Conservation (phyloP, 2,113 vertebrate genomes). For the Columba livia region DNA sequence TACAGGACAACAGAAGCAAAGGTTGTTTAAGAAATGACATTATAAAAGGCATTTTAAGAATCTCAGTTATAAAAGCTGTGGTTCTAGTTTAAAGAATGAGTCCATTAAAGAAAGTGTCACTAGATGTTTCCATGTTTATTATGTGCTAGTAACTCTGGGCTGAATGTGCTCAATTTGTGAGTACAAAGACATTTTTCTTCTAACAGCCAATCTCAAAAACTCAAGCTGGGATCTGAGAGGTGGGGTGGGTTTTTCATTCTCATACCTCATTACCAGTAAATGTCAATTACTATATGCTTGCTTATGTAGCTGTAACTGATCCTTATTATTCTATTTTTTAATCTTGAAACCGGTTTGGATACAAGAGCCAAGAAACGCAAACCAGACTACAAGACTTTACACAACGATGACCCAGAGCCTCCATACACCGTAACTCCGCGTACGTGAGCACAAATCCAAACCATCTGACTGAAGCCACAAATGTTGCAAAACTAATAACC, state of each 20-base stretch:
- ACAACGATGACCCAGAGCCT: neutral
- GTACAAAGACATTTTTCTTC: constrained; percentile 54
- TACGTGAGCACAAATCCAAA: neutral
- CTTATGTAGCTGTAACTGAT: constrained; percentile 15
- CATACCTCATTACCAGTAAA: constrained; percentile 38
- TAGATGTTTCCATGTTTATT: constrained; percentile 61
- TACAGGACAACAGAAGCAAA: neutral
- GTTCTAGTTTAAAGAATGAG: constrained; percentile 34
- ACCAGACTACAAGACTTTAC: neutral
- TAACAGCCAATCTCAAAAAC: constrained; percentile 36
- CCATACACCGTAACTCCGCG: neutral
- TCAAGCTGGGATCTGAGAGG: constrained; percentile 40
- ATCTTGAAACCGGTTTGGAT: neutral
- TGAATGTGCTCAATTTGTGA: constrained; percentile 22
- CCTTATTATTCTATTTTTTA: neutral
- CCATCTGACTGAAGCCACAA: constrained; percentile 18
- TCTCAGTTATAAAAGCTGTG: constrained; percentile 17
- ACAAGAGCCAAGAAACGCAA: neutral
- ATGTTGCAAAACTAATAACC: constrained; percentile 26
- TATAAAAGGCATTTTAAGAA: constrained; percentile 37
- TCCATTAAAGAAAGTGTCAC: constrained; percentile 49
- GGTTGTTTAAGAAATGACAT: neutral
- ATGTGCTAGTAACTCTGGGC: constrained; percentile 31
- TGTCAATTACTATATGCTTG: constrained; percentile 26
- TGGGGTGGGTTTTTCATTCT: constrained; percentile 19